A percentile compares a stretch with the other conserved stretches of the same genome.
phyloP scores from a whole-genome alignment of 2,888 invertebrate species.

The Auanema freiburgensis region DNA sequence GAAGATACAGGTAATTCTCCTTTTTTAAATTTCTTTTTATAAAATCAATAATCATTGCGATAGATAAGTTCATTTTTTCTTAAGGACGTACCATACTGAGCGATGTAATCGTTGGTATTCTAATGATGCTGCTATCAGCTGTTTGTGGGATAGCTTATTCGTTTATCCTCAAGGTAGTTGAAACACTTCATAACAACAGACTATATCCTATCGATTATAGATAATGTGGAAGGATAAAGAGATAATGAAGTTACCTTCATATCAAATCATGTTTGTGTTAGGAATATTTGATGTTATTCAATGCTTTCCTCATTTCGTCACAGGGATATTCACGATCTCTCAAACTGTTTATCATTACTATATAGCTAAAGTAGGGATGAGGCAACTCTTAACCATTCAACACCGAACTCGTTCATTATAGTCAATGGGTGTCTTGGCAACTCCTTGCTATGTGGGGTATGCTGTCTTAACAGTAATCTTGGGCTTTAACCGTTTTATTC shows the following conservation, averaged over 20 bases:
- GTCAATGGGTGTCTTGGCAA: slow-evolving; percentile 50
- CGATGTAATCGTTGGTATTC: slow-evolving; percentile 42
- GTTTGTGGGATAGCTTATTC: slow-evolving; percentile 39
- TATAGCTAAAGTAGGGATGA: slow-evolving; percentile 36
- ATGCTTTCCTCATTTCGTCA: slow-evolving; percentile 49
- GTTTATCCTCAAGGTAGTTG: slow-evolving; percentile 27
- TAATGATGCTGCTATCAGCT: slow-evolving; percentile 35
- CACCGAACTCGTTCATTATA: no score
- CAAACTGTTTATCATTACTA: slow-evolving; percentile 36
- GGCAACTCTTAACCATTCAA: no score
- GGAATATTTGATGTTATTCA: slow-evolving; percentile 50
- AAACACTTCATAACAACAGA: not conserved
- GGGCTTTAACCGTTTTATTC: slow-evolving; percentile 46
- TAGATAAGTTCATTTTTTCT: not conserved
- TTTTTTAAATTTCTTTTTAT: no score
- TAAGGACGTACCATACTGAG: slow-evolving; percentile 21
- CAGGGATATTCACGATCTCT: slow-evolving; percentile 50
- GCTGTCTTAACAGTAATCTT: slow-evolving; percentile 51
- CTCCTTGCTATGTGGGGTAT: slow-evolving; percentile 53
- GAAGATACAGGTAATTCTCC: no score
- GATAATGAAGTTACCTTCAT: slow-evolving; percentile 43
- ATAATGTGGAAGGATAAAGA: slow-evolving; percentile 51
- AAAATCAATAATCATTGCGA: no score
- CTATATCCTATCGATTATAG: slow-evolving; percentile 20
- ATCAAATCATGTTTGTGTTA: slow-evolving; percentile 53